Evolutionary conservation across 2,888 invertebrate species (phyloP), one percentile per base, ranked within the genome.

Genomic region (Acanthosepion esculentum): DNA sequence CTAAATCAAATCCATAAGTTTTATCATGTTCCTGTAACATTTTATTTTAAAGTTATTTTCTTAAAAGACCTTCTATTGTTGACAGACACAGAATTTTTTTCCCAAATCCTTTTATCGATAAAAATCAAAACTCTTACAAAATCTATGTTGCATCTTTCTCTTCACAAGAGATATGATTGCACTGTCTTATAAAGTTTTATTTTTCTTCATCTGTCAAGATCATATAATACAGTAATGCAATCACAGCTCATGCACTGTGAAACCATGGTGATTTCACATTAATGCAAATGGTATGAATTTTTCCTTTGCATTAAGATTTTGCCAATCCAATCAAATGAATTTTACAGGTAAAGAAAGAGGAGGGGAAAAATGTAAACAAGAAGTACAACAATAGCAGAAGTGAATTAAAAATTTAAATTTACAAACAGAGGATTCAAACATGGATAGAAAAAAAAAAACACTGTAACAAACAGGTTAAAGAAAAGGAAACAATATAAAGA

Each of bases 381-480:
- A 33, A 33, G 18, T 33, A 78, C 10, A 78, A 78, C n/a, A 15
- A 78, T n/a, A 5, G 8, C 10, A n/a, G 3, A 33, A 78, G 78
- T 78, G 78, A 78, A 78, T 78, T 78, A 78, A 78, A 78, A n/a
- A 78, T 78, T 78, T 78, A 78, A n/a, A 78, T 78, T n/a, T 78
- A 33, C 33, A 78, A 78, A n/a, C 78, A 78, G n/a, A 78, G 12
- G 78, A 78, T 23, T 78, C 78, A 78, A 78, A 78, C 78, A 78
- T 78, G 78, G 78, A 8, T 78, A n/a, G 15, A 1, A 78, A 78
- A n/a, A n/a, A n/a, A 78, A n/a, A 78, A n/a, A 12, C n/a, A 78
- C n/a, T 78, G n/a, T 12, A 78, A 78, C n/a, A 78, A 78, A n/a
- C 29, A 64, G 26, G 29, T 64, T 15, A 78, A 78, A 78, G 12